These are phyloP conservation scores for Delichon dasypus DNA, from an alignment of 2,797 vertebrate species.

Conservation along the genomic window DNA sequence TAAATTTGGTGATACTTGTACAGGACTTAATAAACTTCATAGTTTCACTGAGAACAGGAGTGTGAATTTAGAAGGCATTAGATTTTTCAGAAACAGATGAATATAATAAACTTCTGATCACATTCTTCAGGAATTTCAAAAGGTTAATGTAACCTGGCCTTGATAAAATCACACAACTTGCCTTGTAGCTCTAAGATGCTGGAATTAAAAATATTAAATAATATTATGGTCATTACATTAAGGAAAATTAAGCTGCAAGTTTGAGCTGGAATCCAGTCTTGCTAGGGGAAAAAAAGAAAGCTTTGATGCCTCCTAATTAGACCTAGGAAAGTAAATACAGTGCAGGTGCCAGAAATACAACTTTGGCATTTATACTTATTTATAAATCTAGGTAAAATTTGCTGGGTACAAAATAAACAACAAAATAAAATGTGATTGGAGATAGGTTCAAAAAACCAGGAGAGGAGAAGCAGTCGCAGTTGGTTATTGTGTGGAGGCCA, in stretches of 20 bases:
- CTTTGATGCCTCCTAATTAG: constrained; percentile 15
- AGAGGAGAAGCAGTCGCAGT: background rate
- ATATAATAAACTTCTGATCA: background rate
- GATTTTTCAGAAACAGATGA: background rate
- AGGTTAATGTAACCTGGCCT: background rate
- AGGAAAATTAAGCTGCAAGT: constrained; percentile 11
- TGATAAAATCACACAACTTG: background rate
- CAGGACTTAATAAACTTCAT: background rate
- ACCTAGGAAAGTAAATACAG: background rate
- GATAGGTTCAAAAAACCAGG: background rate
- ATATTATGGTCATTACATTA: background rate
- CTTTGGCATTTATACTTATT: background rate
- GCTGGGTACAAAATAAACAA: background rate
- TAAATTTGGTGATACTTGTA: background rate
- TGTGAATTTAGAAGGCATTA: background rate
- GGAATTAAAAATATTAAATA: constrained; percentile 2
- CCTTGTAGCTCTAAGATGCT: background rate
- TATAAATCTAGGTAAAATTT: background rate
- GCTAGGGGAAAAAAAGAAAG: background rate
- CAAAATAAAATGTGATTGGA: background rate
- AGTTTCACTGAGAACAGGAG: background rate
- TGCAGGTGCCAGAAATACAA: background rate
- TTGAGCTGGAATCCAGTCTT: background rate
- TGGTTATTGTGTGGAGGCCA: background rate
- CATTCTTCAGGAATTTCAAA: background rate